Evolutionary conservation across 2,113 vertebrate species (phyloP).

Genomic region (Phrynocephalus versicolor): DNA sequence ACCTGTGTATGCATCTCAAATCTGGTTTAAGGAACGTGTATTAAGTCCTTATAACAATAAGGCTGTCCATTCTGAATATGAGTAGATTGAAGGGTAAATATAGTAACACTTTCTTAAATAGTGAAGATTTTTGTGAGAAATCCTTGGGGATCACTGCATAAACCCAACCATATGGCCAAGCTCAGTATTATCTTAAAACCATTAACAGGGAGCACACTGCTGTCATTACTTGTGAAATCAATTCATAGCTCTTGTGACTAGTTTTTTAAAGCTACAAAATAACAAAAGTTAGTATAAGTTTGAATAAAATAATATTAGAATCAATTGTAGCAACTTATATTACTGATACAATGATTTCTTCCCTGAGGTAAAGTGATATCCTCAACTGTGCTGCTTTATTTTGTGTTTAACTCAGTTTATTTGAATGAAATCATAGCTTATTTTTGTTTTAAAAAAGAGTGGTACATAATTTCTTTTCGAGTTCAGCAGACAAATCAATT

Average conservation of each 20-base stretch:
- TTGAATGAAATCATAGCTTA: not conserved
- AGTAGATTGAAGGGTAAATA: conserved; percentile 56
- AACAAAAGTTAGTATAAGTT: conserved; percentile 37
- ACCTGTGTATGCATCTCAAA: conserved; percentile 39
- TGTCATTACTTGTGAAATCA: conserved; percentile 42
- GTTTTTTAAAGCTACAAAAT: conserved; percentile 47
- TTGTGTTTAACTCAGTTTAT: not conserved
- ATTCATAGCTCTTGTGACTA: conserved; percentile 36
- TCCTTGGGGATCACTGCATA: conserved; percentile 10
- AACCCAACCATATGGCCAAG: conserved; percentile 58
- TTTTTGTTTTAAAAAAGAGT: not conserved
- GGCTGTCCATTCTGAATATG: conserved; percentile 19
- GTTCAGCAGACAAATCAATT: no score
- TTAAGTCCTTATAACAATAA: not conserved
- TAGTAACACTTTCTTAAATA: conserved; percentile 60
- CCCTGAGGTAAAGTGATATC: conserved; percentile 19
- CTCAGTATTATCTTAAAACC: conserved; percentile 55
- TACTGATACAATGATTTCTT: conserved; percentile 13
- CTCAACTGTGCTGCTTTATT: conserved; percentile 8
- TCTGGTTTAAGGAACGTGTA: conserved; percentile 32
- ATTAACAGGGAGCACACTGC: conserved; percentile 44
- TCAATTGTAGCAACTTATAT: conserved; percentile 22
- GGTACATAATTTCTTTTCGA: not conserved
- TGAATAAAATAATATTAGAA: conserved; percentile 48
- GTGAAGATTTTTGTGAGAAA: conserved; percentile 52